Base-by-base conservation (phyloP, 2,113 vertebrate genomes). In the Ochotona princeps region DNA sequence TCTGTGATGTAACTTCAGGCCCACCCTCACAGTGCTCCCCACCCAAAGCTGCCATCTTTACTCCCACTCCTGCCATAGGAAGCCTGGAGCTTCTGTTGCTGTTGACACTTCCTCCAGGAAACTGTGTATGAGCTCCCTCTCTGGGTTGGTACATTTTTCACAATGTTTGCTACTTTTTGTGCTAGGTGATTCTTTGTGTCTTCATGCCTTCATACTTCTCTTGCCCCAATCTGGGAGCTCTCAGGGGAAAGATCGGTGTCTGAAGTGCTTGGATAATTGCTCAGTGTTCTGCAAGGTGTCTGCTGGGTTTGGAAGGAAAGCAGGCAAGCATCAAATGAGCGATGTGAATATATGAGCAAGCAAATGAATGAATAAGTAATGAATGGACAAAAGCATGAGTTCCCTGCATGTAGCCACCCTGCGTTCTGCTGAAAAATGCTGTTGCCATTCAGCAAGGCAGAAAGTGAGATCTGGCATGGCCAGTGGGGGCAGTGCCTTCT, bases 371-470 rank as follows among this genome's bases (percentile, higher is more conserved):
- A 5, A 10, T 10, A 67, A 32, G 25, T 35, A 32, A 5, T 2
- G 51, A 83, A 21, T 3, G 4, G 49, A 75, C 72, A 67, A 32
- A 63, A 3, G 28, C 28, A 23, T 0, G 12, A 10, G 25, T 54
- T 26, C 80, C 44, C 32, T 35, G 28, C 4, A 0, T 0, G 5
- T 18, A 44, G 26, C 20, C 25, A 5, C 2, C 3, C 17, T 38
- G 54, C n/a, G n/a, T 17, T 72, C 32, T 70, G 32, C 44, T 80
- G 20, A 65, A 57, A 79, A 38, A 8, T 14, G 15, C 32, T 15
- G 25, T 28, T n/a, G 23, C 47, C 21, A 20, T 32, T 65, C 92
- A 76, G 25, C 57, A 74, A 93, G 72, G 26, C 8, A 18, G 70
- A 49, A 65, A 25, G 32, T 5, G 1, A 0, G 2, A 6, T 35